Percentiles rank a stretch among this genome's conserved stretches.
Evolutionary conservation across 2,797 vertebrate genomes (phyloP).

Genomic region (Helicolenus hilgendorfi): DNA sequence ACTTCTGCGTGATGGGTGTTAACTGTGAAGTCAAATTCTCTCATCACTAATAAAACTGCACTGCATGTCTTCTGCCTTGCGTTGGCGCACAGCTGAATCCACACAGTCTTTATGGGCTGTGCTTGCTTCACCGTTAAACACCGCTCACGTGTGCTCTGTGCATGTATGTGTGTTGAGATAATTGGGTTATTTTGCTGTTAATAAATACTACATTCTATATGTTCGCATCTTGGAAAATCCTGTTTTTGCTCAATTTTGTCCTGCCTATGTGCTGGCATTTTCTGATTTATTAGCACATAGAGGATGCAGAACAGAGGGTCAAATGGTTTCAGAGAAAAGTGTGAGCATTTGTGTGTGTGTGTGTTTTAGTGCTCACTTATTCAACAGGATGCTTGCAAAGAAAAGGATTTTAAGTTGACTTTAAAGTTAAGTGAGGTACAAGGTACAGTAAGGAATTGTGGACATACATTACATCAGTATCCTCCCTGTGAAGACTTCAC

Average conservation of each 20-base stretch:
- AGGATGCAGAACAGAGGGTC: neutral
- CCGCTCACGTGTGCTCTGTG: constrained; percentile 12
- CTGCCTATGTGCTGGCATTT: neutral
- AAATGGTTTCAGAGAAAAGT: neutral
- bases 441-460: neutral
- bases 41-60: constrained; percentile 49
- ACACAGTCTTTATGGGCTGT: constrained; percentile 46
- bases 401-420: neutral
- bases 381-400: neutral
- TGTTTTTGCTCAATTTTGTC: neutral
- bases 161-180: neutral
- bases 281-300: neutral
- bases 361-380: neutral
- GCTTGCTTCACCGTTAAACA: constrained; percentile 7
- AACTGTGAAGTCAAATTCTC: constrained; percentile 18
- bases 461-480: neutral
- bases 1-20: constrained; percentile 17
- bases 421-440: neutral
- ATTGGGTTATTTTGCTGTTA: neutral
- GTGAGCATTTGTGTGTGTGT: neutral
- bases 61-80: constrained; percentile 20
- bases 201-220: neutral
- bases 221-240: neutral
- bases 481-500: neutral
- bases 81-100: constrained; percentile 45